Percentiles rank a stretch among this genome's conserved stretches.
phyloP scores from a whole-genome alignment of 2,888 invertebrate species.

The Hirudinaria manillensis region DNA sequence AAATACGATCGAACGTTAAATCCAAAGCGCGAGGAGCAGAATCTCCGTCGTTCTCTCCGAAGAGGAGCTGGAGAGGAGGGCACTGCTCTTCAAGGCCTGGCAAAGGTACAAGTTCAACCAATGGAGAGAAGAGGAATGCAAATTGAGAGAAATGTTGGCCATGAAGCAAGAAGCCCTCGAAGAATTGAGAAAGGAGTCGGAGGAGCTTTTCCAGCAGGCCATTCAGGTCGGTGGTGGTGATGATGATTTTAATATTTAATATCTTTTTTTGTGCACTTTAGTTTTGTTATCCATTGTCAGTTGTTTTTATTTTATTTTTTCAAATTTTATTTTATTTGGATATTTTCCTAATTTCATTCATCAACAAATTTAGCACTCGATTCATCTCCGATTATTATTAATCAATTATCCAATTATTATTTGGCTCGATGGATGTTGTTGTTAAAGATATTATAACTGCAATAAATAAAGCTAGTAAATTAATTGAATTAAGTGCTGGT shows the following conservation, averaged over 20 bases:
- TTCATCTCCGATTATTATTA: no score
- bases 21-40: slow-evolving; percentile 28
- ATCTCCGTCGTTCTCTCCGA: slow-evolving; percentile 48
- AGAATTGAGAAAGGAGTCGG: slow-evolving; percentile 72
- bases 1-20: not conserved
- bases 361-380: no score
- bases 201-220: slow-evolving; percentile 79
- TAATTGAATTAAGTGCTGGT: not conserved
- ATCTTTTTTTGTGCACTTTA: slow-evolving; percentile 27
- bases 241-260: slow-evolving; percentile 20
- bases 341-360: no score
- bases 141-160: slow-evolving; percentile 44
- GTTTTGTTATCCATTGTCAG: not conserved
- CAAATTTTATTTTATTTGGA: not conserved
- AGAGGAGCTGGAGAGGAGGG: slow-evolving; percentile 64
- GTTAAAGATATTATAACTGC: no score
- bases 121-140: slow-evolving; percentile 50
- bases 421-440: no score
- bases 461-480: no score
- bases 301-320: not conserved
- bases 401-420: no score
- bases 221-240: slow-evolving; percentile 62
- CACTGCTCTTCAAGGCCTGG: slow-evolving; percentile 71
- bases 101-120: slow-evolving; percentile 53
- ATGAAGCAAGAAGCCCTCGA: slow-evolving; percentile 71